Conservation (phyloP, 2,797 vertebrate genomes). For the Thripadectes ignobilis region DNA sequence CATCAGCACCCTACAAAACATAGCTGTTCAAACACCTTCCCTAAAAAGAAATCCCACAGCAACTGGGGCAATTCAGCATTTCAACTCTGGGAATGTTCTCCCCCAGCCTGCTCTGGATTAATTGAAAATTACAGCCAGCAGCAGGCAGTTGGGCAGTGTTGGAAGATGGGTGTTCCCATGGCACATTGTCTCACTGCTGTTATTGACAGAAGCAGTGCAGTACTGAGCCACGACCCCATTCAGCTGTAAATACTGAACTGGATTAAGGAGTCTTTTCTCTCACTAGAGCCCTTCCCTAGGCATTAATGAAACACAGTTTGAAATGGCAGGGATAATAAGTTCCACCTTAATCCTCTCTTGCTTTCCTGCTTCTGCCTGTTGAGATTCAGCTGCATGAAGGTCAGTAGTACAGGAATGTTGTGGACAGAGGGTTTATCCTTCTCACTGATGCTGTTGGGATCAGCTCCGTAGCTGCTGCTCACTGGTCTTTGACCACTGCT, state of each 20-base stretch:
- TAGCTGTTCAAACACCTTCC: not conserved
- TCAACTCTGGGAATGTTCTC: not conserved
- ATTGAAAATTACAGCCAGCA: not conserved
- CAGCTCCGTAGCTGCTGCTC: not conserved
- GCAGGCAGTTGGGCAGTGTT: not conserved
- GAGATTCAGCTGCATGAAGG: not conserved
- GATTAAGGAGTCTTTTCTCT: constrained; percentile 2
- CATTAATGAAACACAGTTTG: not conserved
- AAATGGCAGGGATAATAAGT: not conserved
- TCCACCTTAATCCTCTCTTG: not conserved
- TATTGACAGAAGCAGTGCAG: not conserved
- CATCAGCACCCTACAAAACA: not conserved
- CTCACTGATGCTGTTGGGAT: not conserved
- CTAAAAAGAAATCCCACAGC: not conserved
- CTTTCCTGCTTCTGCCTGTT: not conserved
- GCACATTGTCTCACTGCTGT: not conserved
- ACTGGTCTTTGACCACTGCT: not conserved
- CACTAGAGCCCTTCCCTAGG: not conserved
- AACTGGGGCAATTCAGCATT: not conserved
- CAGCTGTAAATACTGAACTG: not conserved
- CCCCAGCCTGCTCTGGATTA: not conserved
- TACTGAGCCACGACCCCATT: not conserved
- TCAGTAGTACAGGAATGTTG: not conserved
- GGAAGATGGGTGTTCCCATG: not conserved
- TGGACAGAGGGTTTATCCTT: not conserved